Conservation (phyloP, 2,888 invertebrate genomes). For the Pristionchus entomophagus region DNA sequence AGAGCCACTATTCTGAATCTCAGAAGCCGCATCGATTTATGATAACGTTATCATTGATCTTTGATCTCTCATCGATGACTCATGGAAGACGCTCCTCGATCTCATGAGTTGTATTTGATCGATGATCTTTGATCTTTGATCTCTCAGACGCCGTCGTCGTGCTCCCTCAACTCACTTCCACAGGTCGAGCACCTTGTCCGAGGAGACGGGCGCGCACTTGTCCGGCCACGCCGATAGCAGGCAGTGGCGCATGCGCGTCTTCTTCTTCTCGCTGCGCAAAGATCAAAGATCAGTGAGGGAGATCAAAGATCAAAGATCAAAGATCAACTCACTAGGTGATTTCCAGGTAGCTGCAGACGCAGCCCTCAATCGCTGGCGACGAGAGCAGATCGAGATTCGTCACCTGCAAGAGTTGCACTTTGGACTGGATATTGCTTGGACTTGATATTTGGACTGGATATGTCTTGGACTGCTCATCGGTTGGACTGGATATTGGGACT, state of each 20-base stretch:
- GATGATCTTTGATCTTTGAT: background rate
- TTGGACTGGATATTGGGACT: too few relatives aligned
- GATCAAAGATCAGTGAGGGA: background rate
- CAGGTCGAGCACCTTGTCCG: slow-evolving; percentile 43
- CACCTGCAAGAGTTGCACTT: background rate
- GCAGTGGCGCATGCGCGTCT: slow-evolving; percentile 18
- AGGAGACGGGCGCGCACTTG: slow-evolving; percentile 48
- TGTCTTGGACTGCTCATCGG: too few relatives aligned
- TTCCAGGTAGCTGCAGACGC: slow-evolving; percentile 26
- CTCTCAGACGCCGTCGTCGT: too few relatives aligned
- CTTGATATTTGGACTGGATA: background rate
- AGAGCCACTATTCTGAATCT: too few relatives aligned
- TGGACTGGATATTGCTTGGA: too few relatives aligned
- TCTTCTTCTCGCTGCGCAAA: background rate
- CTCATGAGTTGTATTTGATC: too few relatives aligned
- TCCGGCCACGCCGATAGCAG: slow-evolving; percentile 51
- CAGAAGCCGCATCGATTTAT: too few relatives aligned
- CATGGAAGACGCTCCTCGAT: too few relatives aligned
- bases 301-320: background rate
- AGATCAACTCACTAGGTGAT: background rate
- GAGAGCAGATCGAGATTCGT: background rate
- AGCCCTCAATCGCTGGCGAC: background rate
- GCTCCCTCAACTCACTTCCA: background rate
- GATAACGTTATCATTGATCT: too few relatives aligned
- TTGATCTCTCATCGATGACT: background rate